Percentiles rank a stretch among this genome's conserved stretches.
Conservation (phyloP, 2,113 vertebrate genomes). For the Gobio gobio region DNA sequence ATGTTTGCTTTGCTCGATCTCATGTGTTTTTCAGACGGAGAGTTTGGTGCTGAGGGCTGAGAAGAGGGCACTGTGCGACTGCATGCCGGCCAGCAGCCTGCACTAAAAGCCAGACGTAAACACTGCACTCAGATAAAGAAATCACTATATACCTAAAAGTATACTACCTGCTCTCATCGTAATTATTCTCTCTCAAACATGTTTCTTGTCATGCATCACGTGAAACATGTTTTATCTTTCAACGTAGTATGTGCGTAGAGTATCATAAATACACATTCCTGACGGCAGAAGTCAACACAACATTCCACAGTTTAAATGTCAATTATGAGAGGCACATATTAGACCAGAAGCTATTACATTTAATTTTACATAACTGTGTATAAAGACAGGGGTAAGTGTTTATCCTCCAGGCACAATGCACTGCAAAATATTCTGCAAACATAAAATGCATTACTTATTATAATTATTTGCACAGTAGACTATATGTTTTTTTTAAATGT, state of each 20-base stretch:
- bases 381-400: constrained; percentile 5
- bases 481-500: constrained; percentile 8
- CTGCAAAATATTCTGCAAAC: constrained; percentile 21
- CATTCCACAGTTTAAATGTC: not conserved
- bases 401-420: constrained; percentile 30
- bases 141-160: not conserved
- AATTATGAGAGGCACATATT: not conserved
- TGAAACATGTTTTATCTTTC: not conserved
- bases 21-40: constrained; percentile 82
- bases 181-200: constrained; percentile 24
- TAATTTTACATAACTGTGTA: not conserved
- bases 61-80: constrained; percentile 90
- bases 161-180: constrained; percentile 8
- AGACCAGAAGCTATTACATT: not conserved
- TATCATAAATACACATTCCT: constrained; percentile 13
- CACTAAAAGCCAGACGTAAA: constrained; percentile 61
- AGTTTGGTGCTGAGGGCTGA: constrained; percentile 88
- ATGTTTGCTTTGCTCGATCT: constrained; percentile 10
- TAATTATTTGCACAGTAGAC: constrained; percentile 64
- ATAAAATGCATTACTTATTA: constrained; percentile 40
- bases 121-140: not conserved
- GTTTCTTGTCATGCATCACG: not conserved
- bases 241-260: not conserved
- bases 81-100: constrained; percentile 81
- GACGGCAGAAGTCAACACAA: not conserved